Evolutionary conservation across 2,888 invertebrate genomes (phyloP).

Genomic region (Brachylomia viminalis): DNA sequence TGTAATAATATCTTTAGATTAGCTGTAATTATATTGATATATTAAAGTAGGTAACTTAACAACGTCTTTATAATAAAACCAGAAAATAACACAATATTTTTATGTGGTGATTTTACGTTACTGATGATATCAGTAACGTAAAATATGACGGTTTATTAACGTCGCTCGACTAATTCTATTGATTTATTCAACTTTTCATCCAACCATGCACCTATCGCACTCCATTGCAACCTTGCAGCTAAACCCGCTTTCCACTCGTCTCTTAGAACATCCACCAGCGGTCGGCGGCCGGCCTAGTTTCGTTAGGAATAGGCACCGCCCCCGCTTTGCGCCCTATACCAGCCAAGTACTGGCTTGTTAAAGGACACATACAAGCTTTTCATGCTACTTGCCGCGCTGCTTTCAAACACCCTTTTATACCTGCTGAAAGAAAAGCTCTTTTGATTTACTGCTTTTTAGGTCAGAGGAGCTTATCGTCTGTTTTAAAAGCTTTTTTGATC

Average conservation of each 20-base stretch:
- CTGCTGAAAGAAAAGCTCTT: slow-evolving; percentile 54
- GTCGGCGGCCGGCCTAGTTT: slow-evolving; percentile 90
- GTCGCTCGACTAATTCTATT: neutral
- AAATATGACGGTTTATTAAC: neutral
- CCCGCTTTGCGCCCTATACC: slow-evolving; percentile 85
- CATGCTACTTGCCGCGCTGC: slow-evolving; percentile 69
- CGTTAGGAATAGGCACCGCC: slow-evolving; percentile 89
- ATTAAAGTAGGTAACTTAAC: neutral
- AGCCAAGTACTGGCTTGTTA: slow-evolving; percentile 84
- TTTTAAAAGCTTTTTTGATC: slow-evolving; percentile 40
- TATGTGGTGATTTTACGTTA: neutral
- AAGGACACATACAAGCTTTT: slow-evolving; percentile 83
- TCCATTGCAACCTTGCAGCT: slow-evolving; percentile 29
- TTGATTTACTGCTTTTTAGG: slow-evolving; percentile 62
- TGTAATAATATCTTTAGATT: neutral
- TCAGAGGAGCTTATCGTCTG: slow-evolving; percentile 47
- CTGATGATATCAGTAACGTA: neutral
- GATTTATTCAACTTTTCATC: neutral
- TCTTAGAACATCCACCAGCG: slow-evolving; percentile 72
- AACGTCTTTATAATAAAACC: neutral
- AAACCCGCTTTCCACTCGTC: slow-evolving; percentile 48
- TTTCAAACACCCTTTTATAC: slow-evolving; percentile 69
- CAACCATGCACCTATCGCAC: neutral
- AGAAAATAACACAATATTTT: neutral
- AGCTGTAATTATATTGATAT: neutral